Percentiles rank a stretch among this genome's conserved stretches.
phyloP scores from a whole-genome alignment of 2,113 vertebrate species.

The Nyctibius bracteatus region DNA sequence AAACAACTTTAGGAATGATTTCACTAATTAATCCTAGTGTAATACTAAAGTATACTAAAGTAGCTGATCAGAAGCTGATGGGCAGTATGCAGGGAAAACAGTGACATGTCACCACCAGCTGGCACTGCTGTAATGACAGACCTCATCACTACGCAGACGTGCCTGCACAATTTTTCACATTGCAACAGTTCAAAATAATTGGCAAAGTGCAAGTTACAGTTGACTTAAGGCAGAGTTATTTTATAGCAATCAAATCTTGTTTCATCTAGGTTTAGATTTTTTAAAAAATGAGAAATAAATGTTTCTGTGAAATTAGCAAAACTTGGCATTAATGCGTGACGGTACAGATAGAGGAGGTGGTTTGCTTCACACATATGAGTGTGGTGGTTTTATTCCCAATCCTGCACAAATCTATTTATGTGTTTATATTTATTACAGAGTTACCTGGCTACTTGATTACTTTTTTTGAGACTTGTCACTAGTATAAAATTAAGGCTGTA shows the following conservation, averaged over 20 bases:
- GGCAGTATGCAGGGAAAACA: rapidly evolving
- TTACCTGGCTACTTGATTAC: not conserved
- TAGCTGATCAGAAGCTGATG: not conserved
- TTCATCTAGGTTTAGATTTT: not conserved
- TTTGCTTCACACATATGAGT: not conserved
- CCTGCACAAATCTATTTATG: not conserved
- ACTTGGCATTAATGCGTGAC: not conserved
- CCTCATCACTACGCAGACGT: rapidly evolving
- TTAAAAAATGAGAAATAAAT: not conserved
- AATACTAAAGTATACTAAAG: not conserved
- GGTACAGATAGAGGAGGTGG: not conserved
- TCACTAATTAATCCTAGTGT: not conserved
- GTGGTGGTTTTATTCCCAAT: not conserved
- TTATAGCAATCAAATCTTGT: not conserved
- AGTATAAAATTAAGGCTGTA: not conserved
- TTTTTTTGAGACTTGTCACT: not conserved
- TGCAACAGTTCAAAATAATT: not conserved
- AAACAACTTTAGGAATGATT: not conserved
- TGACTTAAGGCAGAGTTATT: not conserved
- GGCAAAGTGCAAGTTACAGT: not conserved
- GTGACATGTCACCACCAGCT: not conserved
- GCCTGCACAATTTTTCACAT: rapidly evolving
- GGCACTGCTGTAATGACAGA: not conserved
- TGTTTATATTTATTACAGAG: not conserved
- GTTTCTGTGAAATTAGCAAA: not conserved